Conservation (phyloP, 2,888 invertebrate genomes). For the Melinaea menophilus region DNA sequence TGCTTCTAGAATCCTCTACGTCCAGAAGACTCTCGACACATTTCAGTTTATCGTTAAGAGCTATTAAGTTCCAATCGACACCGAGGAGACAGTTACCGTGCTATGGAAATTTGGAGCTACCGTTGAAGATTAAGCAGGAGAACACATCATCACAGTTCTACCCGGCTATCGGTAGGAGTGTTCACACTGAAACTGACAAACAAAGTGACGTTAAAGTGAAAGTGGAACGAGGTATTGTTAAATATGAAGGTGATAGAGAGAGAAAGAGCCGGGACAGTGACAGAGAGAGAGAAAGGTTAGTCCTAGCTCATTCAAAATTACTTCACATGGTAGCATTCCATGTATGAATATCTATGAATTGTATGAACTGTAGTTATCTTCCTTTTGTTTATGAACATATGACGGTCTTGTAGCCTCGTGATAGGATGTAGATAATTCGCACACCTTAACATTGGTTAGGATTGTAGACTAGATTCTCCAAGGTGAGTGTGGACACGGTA, state of each 20-base stretch:
- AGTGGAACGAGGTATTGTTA: constrained; percentile 45
- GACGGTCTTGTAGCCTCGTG: no score
- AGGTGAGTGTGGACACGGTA: no score
- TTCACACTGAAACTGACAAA: constrained; percentile 45
- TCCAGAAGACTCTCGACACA: constrained; percentile 54
- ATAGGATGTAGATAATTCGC: no score
- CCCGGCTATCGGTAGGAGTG: constrained; percentile 48
- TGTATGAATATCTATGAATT: no score
- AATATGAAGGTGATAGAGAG: constrained; percentile 49
- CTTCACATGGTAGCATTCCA: no score
- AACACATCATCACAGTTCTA: constrained; percentile 49
- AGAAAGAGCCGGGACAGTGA: constrained; percentile 42
- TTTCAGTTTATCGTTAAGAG: constrained; percentile 56
- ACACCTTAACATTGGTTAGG: no score
- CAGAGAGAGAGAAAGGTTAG: constrained; percentile 41
- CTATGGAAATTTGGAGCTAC: constrained; percentile 70
- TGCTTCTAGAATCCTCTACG: constrained; percentile 58
- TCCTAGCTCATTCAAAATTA: background rate
- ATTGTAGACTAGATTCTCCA: no score
- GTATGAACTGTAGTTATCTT: no score
- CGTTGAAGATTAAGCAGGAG: constrained; percentile 67
- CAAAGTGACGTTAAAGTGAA: constrained; percentile 44
- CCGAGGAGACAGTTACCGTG: constrained; percentile 66
- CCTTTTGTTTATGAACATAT: no score
- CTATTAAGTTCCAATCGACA: constrained; percentile 63